Percentiles rank a stretch among this genome's conserved stretches.
phyloP scores from a whole-genome alignment of 2,888 invertebrate genomes.

The Peribatodes rhomboidaria region DNA sequence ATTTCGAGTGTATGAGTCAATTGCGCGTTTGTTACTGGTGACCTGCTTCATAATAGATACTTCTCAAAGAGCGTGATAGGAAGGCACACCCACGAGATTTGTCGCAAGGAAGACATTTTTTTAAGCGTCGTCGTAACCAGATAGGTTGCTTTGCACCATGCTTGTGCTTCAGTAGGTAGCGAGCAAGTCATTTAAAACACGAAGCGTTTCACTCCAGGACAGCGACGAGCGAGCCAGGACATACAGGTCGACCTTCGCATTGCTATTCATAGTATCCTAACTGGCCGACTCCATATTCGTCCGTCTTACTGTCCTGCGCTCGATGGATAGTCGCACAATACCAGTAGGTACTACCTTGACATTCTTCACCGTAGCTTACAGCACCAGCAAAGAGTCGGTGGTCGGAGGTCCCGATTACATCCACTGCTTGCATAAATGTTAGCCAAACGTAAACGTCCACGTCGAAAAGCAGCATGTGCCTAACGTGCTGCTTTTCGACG shows the following conservation, averaged over 20 bases:
- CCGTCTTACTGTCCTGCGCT: slow-evolving; percentile 7
- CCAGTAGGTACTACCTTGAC: too few species aligned
- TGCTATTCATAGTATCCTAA: slow-evolving; percentile 20
- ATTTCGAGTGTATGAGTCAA: slow-evolving; percentile 13
- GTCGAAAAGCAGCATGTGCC: too few species aligned
- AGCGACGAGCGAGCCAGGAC: background rate
- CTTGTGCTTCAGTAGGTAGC: background rate
- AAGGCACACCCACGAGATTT: too few species aligned
- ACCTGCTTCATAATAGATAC: too few species aligned
- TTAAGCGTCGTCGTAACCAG: background rate
- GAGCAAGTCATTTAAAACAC: too few species aligned
- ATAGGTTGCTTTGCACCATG: background rate
- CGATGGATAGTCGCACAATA: background rate
- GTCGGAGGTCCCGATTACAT: background rate
- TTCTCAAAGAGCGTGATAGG: background rate
- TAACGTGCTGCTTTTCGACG: background rate
- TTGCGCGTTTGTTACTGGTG: background rate
- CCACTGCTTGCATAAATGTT: background rate
- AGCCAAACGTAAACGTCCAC: too few species aligned
- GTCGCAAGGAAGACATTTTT: background rate
- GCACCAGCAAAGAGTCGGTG: too few species aligned
- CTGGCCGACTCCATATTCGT: slow-evolving; percentile 14
- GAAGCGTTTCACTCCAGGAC: background rate
- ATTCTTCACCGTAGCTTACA: too few species aligned
- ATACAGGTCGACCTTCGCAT: background rate